Evolutionary conservation across 2,888 invertebrate species (phyloP), one percentile per base, ranked within the genome.

Genomic region (Brachyptera risi): DNA sequence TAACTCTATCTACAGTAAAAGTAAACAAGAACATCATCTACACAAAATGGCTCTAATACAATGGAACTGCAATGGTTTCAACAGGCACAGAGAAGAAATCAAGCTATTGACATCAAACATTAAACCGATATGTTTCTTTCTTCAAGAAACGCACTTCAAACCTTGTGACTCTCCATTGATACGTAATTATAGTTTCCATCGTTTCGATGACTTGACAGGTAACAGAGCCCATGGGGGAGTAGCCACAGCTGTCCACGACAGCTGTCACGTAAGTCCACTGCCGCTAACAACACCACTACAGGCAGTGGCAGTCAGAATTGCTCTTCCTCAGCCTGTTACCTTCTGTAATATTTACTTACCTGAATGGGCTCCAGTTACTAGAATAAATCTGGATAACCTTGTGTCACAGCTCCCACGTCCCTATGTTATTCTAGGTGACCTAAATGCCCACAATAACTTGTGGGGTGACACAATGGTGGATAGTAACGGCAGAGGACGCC

Each of bases 11-110:
- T n/a, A n/a, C n/a, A n/a, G n/a, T n/a, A n/a, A n/a, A n/a, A n/a
- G n/a, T n/a, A n/a, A n/a, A n/a, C n/a, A n/a, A n/a, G n/a, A n/a
- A n/a, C n/a, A n/a, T n/a, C n/a, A n/a, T n/a, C n/a, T n/a, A n/a
- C n/a, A n/a, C n/a, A n/a, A n/a, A 42, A 42, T 42, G 42, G 44
- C 44, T 44, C 44, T 44, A 17, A 17, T 44, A 9, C 44, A 44
- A 17, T 44, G 44, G 44, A 44, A 44, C 21, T 13, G 13, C 17
- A 13, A 17, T 11, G 44, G 19, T 19, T 19, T 44, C 11, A 44
- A 15, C 11, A 19, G 15, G 13, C 44, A 19, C 44, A 13, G 21
- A n/a, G 40, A 40, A 15, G 40, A 40, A n/a, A 3, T 40, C 4
- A 40, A 40, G 15, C 9, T 40, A 11, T n/a, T 40, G n/a, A 15